These are phyloP conservation scores for Eubasilissa regina DNA, from an alignment of 1,140 invertebrate genomes.

Conservation along the genomic window DNA sequence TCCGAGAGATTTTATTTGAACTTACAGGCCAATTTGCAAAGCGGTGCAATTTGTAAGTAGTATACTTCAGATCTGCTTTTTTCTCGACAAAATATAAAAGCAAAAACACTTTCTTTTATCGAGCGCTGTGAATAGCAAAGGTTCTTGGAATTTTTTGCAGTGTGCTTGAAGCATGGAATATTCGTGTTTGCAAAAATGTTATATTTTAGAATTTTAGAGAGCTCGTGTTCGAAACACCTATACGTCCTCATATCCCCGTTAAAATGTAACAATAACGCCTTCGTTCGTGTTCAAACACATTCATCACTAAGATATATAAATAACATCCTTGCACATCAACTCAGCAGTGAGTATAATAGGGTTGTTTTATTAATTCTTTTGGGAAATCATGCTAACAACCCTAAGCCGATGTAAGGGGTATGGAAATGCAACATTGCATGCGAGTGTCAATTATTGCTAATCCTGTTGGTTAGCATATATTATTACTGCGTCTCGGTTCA, in stretches of 20 bases:
- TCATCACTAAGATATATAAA: slow-evolving; percentile 43
- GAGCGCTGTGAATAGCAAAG: not conserved
- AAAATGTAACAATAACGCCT: not conserved
- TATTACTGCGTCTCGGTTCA: too few species aligned
- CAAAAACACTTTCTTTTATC: slow-evolving; percentile 6
- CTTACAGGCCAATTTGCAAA: slow-evolving; percentile 16
- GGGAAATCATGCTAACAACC: slow-evolving; percentile 33
- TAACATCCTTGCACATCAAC: slow-evolving; percentile 24
- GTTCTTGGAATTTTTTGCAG: too few species aligned
- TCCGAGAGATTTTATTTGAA: not conserved
- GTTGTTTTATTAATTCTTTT: slow-evolving; percentile 45
- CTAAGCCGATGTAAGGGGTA: not conserved
- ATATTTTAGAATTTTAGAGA: slow-evolving; percentile 1
- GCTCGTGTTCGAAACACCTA: not conserved
- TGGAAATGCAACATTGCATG: slow-evolving; percentile 30
- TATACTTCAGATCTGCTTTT: not conserved
- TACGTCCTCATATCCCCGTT: not conserved
- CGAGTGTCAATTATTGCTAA: slow-evolving; percentile 4
- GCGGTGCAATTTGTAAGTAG: slow-evolving; percentile 16
- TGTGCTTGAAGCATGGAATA: too few species aligned
- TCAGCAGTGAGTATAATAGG: not conserved
- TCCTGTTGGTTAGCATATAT: not conserved
- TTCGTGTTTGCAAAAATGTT: too few species aligned
- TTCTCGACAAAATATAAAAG: slow-evolving; percentile 15
- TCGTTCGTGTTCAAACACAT: slow-evolving; percentile 39